A percentile compares a stretch with the other conserved stretches of the same genome.
phyloP scores from a whole-genome alignment of 1,140 invertebrate species.

The Drosophila busckii region DNA sequence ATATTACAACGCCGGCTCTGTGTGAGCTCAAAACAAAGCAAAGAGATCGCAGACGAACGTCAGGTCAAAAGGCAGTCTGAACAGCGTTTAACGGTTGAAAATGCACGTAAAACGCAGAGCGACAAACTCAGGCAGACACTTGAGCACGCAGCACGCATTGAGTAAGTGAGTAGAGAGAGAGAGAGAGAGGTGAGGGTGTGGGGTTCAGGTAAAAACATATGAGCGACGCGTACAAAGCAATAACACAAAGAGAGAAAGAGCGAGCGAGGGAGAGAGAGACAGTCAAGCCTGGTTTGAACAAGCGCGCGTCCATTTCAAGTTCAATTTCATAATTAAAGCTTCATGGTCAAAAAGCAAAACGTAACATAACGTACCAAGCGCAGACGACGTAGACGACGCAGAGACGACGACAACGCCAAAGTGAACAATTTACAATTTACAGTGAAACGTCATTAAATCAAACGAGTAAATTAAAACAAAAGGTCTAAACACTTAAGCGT shows the following conservation, averaged over 20 bases:
- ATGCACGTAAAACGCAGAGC: conserved; percentile 37
- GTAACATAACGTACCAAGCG: conserved; percentile 11
- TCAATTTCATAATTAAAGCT: conserved; percentile 74
- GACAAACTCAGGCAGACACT: conserved; percentile 34
- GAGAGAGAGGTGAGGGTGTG: background rate
- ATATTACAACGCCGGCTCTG: conserved; percentile 26
- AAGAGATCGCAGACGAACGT: conserved; percentile 7
- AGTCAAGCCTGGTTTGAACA: background rate
- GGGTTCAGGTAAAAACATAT: conserved; percentile 24
- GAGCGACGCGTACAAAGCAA: conserved; percentile 37
- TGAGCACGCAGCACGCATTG: conserved; percentile 54
- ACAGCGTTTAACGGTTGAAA: conserved; percentile 39
- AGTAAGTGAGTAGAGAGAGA: conserved; percentile 4
- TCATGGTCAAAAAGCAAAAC: conserved; percentile 53
- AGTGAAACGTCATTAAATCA: too few relatives aligned
- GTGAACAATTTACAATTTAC: too few relatives aligned
- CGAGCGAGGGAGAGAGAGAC: conserved; percentile 8
- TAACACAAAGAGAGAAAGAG: conserved; percentile 47
- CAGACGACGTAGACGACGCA: too few relatives aligned
- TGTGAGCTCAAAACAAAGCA: conserved; percentile 11
- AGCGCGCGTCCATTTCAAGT: conserved; percentile 52
- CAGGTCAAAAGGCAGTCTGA: conserved; percentile 45
- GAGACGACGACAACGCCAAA: too few relatives aligned
- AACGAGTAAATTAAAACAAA: too few relatives aligned
- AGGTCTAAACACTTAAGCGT: too few relatives aligned